phyloP scores from a whole-genome alignment of 2,113 vertebrate genomes.

The Callipepla californica region DNA sequence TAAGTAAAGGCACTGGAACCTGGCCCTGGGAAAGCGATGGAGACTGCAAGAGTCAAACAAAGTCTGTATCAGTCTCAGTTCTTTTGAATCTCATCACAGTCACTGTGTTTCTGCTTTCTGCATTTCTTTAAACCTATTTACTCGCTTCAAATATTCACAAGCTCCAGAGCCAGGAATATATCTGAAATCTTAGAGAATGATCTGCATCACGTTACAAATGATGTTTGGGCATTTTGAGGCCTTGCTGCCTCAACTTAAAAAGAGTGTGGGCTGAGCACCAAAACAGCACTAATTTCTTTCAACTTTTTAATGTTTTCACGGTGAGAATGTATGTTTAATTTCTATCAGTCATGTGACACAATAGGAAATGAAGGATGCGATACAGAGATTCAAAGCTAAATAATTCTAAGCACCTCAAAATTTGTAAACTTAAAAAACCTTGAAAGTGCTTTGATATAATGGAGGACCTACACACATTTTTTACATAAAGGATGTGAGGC shows the following conservation, averaged over 20 bases:
- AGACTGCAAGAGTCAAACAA: background rate
- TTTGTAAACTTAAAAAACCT: background rate
- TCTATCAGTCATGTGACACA: background rate
- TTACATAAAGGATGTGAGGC: background rate
- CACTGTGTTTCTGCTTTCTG: background rate
- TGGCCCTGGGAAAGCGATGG: background rate
- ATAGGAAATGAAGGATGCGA: background rate
- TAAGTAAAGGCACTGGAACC: background rate
- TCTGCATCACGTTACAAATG: background rate
- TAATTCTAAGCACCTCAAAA: background rate
- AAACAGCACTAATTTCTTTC: background rate
- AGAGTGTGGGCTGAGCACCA: background rate
- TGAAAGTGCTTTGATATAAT: background rate
- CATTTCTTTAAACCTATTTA: background rate
- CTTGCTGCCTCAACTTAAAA: background rate
- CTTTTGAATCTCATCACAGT: background rate
- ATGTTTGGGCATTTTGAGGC: background rate
- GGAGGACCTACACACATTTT: background rate
- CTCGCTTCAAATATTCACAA: fast-evolving
- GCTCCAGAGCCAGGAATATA: background rate
- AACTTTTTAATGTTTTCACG: background rate
- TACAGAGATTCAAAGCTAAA: background rate
- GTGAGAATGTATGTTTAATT: background rate
- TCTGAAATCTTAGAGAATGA: background rate
- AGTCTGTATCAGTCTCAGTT: background rate